Base-by-base conservation (phyloP, 2,797 vertebrate species). In the Garrulus glandarius region DNA sequence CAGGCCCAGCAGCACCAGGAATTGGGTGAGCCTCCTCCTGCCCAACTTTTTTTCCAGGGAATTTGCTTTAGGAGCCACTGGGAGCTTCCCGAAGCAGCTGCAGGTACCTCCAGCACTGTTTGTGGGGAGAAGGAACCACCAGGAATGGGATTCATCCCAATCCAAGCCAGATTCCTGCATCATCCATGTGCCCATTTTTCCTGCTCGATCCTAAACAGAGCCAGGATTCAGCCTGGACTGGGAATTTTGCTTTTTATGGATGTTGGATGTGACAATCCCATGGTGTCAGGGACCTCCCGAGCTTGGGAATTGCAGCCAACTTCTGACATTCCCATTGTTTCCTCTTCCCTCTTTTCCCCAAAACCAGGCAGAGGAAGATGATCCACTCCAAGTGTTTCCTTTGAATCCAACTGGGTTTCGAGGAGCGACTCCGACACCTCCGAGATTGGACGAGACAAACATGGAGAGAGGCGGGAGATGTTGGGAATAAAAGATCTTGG, bases 321-420 rank as follows among this genome's bases (percentile, higher is more conserved):
- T 19, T 44, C 44, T n/a, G 53, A 34, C 2, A 6, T 57, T 52
- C 24, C 24, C 8, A 21, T n/a, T 69, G 5, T 63, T 72, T 67
- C 50, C 44, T 83, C 43, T 89, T 96, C 61, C 41, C 21, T 83
- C 5, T 1, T 37, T 95, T 82, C 14, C 7, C 4, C 70, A 69
- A 87, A 84, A 81, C 6, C 79, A 89, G 68, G 22, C 52, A 70
- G 84, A 88, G 85, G 95, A 69, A 80, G 82, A 29, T 91, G 93
- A 97, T 56, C 6, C 0, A 4, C 69, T 80, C 57, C 74, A 14
- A 30, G 20, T 1, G 17, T 26, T 41, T 6, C 12, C 2, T n/a
- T 34, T 13, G 21, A 70, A 65, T 37, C 15, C 50, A 43, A 8
- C 3, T 11, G 22, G 41, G 65, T 26, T 64, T 26, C 2, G 4